Percentiles rank a stretch among this genome's conserved stretches.
phyloP scores from a whole-genome alignment of 2,888 invertebrate species.

The Nymphalis polychloros region DNA sequence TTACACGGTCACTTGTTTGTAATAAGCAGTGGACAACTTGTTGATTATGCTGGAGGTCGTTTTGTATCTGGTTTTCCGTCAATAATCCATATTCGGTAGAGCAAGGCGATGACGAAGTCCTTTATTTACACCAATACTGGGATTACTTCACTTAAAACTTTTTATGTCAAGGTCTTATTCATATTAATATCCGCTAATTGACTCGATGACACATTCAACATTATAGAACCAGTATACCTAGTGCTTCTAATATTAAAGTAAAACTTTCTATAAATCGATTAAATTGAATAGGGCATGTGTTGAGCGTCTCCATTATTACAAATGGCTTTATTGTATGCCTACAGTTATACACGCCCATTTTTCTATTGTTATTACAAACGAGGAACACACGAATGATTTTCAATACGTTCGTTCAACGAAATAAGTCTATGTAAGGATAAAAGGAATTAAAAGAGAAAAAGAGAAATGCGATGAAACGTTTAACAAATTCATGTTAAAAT shows the following conservation, averaged over 20 bases:
- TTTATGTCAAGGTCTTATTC: slow-evolving; percentile 36
- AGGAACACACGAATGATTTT: slow-evolving; percentile 16
- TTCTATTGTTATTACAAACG: slow-evolving; percentile 18
- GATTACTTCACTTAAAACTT: slow-evolving; percentile 25
- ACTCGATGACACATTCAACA: no score
- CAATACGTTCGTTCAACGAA: slow-evolving; percentile 14
- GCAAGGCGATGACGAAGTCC: slow-evolving; percentile 35
- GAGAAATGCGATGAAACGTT: background rate
- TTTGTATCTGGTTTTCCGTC: slow-evolving; percentile 24
- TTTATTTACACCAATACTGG: slow-evolving; percentile 33
- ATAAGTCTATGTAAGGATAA: slow-evolving; percentile 9
- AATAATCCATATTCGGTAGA: slow-evolving; percentile 49
- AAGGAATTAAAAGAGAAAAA: slow-evolving; percentile 1
- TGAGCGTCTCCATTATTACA: slow-evolving; percentile 23
- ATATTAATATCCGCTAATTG: slow-evolving; percentile 24
- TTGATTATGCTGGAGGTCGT: slow-evolving; percentile 29
- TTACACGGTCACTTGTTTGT: slow-evolving; percentile 10
- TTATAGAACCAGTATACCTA: background rate
- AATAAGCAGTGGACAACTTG: slow-evolving; percentile 19
- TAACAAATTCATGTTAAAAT: background rate
- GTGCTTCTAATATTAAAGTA: slow-evolving; percentile 7
- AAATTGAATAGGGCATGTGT: slow-evolving; percentile 17
- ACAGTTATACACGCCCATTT: slow-evolving; percentile 22
- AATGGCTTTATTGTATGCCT: slow-evolving; percentile 21
- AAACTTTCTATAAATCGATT: slow-evolving; percentile 14